Evolutionary conservation across 1,140 invertebrate genomes (phyloP), one percentile per base, ranked within the genome.

Genomic region (Rhizoglyphus robini): DNA sequence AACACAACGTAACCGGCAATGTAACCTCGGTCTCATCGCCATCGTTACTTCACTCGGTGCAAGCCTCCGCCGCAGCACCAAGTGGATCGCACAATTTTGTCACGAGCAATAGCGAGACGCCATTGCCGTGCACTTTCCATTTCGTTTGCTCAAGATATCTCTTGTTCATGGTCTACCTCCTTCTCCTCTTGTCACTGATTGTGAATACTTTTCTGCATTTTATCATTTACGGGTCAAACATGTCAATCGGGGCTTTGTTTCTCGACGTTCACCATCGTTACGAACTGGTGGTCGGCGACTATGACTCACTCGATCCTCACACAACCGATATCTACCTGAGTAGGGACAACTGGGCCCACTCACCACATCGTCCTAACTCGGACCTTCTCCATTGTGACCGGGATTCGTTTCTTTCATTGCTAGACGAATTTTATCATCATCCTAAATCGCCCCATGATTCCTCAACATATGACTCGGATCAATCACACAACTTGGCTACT

Each of bases 391-490:
- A 60, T 46, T 60, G 58, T 46, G 58, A 60, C 36, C 58, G 58
- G 13, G 27, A 29, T 46, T 38, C 32, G 23, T 60, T 60, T 60
- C 58, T 60, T 23, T 60, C 58, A 46, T 46, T 60, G 25, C 30
- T 60, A 11, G 58, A 60, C 36, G 58, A 60, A 46, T 60, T 60
- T 27, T 60, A 60, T 46, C 58, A 60, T 46, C 32, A 60, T 60
- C 2, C 58, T 38, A 30, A 51, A 51, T 25, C 23, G 23, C 48
- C 15, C 15, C n/a, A 41, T 41, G 8, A 8, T 41, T 41, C 48
- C 13, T 23, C 48, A 51, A 23, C 48, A 23, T 51, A 23, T 51
- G 48, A 51, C 23, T 23, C 48, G 29, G 2, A 41, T 41, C 36
- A n/a, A n/a, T n/a, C 36, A 41, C 36, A 11, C 36, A 41, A 41